Base-by-base conservation (phyloP, 2,797 vertebrate species). In the Fratercula arctica region DNA sequence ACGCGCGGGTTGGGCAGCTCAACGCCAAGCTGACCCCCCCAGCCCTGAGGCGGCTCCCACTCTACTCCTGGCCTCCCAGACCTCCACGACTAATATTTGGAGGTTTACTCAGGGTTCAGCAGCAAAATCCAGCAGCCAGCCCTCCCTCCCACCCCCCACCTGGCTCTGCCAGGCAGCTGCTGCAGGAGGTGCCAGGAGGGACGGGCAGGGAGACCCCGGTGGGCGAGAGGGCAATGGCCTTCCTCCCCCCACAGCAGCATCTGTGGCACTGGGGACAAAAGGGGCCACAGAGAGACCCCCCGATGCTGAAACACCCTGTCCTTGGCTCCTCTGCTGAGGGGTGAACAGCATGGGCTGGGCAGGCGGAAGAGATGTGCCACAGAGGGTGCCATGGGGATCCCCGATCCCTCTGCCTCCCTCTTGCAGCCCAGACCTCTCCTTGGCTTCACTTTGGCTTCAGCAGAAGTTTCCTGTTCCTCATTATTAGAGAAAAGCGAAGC, bases 91-190 rank as follows among this genome's bases (percentile, higher is more conserved):
- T 11, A 3, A 7, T 51, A 31, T 13, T 16, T 37, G 51, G 46
- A 56, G 37, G 12, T 28, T 11, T 96, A 98, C 96, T 16, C 39
- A 13, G 98, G 98, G 70, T 98, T 98, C 95, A 97, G 80, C 85
- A 98, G 93, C 25, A 98, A 85, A 81, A 98, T 19, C 35, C 66
- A 48, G 97, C 19, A 98, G 78, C 2, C 37, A 17, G 43, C 41
- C 48, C 16, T 41, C 16, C 5, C 46, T 48, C 21, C 21, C 23
- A 21, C 21, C 46, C 46, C 11, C 46, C n/a, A n/a, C n/a, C n/a
- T n/a, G n/a, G n/a, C n/a, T 48, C 46, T 21, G 11, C 46, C 46
- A 48, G 46, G 46, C 21, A 48, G 46, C 46, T 11, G 2, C 46
- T 41, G 64, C 53, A 28, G 63, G 50, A 68, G 60, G 24, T 73